These are phyloP conservation scores for Arizona elegans DNA, from an alignment of 2,113 vertebrate genomes.

Conservation along the genomic window DNA sequence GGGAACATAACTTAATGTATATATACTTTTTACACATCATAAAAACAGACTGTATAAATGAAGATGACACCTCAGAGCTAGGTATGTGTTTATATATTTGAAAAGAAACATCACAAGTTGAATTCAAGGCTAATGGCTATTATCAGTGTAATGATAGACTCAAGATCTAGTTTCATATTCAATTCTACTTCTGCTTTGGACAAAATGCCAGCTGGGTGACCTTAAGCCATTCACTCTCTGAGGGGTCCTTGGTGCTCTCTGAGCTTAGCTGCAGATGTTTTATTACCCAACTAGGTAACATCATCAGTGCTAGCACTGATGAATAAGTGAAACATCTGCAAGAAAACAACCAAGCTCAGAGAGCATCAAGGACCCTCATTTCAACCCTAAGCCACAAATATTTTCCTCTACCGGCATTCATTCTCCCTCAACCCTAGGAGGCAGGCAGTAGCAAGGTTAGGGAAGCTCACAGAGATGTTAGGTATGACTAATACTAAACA, in stretches of 20 bases:
- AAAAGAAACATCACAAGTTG: background rate
- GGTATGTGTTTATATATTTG: background rate
- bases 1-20: background rate
- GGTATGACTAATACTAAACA: constrained; percentile 1
- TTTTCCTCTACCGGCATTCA: background rate
- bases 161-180: background rate
- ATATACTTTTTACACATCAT: too few species aligned
- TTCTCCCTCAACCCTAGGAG: background rate
- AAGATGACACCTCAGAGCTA: background rate
- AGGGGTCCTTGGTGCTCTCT: too few species aligned
- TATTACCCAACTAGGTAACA: background rate
- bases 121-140: background rate
- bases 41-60: background rate
- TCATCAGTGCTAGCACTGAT: background rate
- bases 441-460: background rate
- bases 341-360: background rate
- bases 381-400: background rate
- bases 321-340: background rate
- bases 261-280: background rate
- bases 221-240: background rate
- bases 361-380: background rate
- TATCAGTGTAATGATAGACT: background rate
- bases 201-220: background rate
- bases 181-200: background rate
- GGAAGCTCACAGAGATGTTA: background rate